Evolutionary conservation across 2,113 vertebrate genomes (phyloP).

Genomic region (Mobula hypostoma): DNA sequence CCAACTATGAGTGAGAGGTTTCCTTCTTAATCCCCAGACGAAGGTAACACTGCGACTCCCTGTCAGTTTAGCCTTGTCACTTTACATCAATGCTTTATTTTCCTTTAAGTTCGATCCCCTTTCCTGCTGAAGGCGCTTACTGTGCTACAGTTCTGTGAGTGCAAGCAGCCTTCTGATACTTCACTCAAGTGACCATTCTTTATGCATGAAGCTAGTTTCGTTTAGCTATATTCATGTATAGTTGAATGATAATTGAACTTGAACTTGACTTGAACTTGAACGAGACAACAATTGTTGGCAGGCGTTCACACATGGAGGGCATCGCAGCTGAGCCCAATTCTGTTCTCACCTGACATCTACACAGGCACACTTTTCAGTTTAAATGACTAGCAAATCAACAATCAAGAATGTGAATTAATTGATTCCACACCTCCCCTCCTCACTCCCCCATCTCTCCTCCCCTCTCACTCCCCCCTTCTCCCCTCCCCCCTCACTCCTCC

Average conservation of each 20-base stretch:
- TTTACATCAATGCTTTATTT: not conserved
- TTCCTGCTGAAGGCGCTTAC: not conserved
- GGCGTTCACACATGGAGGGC: not conserved
- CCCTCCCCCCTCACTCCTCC: too few relatives aligned
- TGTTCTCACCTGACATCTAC: not conserved
- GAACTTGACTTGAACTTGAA: too few relatives aligned
- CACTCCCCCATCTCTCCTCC: too few relatives aligned
- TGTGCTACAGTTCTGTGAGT: not conserved
- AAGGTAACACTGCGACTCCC: too few relatives aligned
- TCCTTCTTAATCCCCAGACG: not conserved
- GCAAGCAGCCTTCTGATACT: not conserved
- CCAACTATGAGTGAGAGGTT: not conserved
- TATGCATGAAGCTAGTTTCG: not conserved
- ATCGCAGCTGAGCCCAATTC: too few relatives aligned
- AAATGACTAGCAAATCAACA: not conserved
- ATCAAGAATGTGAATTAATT: not conserved
- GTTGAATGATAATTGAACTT: too few relatives aligned
- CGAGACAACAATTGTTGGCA: not conserved
- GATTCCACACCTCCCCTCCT: not conserved
- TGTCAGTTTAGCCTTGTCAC: not conserved
- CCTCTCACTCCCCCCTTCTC: too few relatives aligned
- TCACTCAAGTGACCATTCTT: constrained; percentile 1
- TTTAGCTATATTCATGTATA: too few relatives aligned
- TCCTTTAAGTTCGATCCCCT: not conserved
- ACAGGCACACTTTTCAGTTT: not conserved